Base-by-base conservation (phyloP, 1,140 invertebrate genomes). In the Drosophila tropicalis region DNA sequence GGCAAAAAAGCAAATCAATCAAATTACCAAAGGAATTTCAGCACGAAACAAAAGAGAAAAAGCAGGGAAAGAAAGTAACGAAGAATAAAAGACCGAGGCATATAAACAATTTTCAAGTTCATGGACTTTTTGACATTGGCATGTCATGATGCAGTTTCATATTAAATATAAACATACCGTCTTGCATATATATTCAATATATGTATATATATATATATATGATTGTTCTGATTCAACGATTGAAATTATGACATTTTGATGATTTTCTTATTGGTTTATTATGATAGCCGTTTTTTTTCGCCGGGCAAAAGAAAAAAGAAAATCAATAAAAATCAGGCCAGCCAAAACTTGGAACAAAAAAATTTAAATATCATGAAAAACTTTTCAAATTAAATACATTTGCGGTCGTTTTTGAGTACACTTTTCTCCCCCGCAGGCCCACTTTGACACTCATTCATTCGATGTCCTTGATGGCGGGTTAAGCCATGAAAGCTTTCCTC, bases 171-270 rank as follows among this genome's bases (percentile, higher is more conserved):
- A 70, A 65, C 67, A 67, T 80, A 63, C 55, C 3, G 13, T 29
- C 41, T 41, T 62, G 66, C 47, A 66, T 44, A 63, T 12, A 17
- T n/a, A 17, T 19, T 29, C 29, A 29, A 40, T 29, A 29, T 9
- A 75, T 74, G 39, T 34, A 68, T 13, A 44, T 22, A 25, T 41
- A 25, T 29, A 29, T 62, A 17, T 51, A 32, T 13, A 41, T 44
- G 39, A 62, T 44, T 51, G 40, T 56, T 34, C 64, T 62, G 70
- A 62, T 63, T 76, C 56, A 73, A 67, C 85, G 80, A 89, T 89
- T 89, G 84, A 89, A 90, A 89, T 89, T 90, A 89, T 89, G 84
- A 90, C 84, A 89, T 89, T 89, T 89, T 90, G 84, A 89, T 90
- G 84, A 89, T 89, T 90, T 89, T 81, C 86, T 90, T 90, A 89